A percentile compares a stretch with the other conserved stretches of the same genome.
Conservation (phyloP, 2,797 vertebrate genomes). For the Squalus acanthias region DNA sequence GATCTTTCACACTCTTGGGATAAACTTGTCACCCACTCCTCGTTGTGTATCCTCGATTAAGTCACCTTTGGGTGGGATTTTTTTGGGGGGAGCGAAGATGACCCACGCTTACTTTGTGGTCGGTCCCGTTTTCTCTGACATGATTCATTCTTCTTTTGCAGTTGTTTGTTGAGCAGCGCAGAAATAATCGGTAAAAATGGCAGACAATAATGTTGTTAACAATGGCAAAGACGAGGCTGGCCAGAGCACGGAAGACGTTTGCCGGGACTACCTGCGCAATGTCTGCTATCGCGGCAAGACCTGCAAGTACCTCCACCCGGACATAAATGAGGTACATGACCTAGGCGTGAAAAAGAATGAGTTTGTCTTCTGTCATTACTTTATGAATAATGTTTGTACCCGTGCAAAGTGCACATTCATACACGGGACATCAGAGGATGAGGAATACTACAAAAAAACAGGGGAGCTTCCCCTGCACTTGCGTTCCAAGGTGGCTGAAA, state of each 20-base stretch:
- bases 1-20: background rate
- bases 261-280: slow-evolving; percentile 39
- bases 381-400: slow-evolving; percentile 37
- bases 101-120: slow-evolving; percentile 26
- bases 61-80: background rate
- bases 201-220: slow-evolving; percentile 37
- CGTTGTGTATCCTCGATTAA: background rate
- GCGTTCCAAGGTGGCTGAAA: slow-evolving; percentile 17
- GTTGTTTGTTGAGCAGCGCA: slow-evolving; percentile 31
- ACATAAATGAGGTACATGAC: slow-evolving; percentile 26
- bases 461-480: slow-evolving; percentile 33
- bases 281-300: slow-evolving; percentile 39
- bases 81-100: background rate
- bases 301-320: slow-evolving; percentile 37
- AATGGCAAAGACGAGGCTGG: slow-evolving; percentile 33
- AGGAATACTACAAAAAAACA: slow-evolving; percentile 35
- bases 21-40: background rate
- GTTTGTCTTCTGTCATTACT: slow-evolving; percentile 38
- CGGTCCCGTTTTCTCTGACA: slow-evolving; percentile 27
- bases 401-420: slow-evolving; percentile 36
- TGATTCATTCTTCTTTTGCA: slow-evolving; percentile 34
- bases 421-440: slow-evolving; percentile 31
- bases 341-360: slow-evolving; percentile 31
- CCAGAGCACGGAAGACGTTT: slow-evolving; percentile 25
- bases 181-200: slow-evolving; percentile 35